phyloP scores from a whole-genome alignment of 2,888 invertebrate species.

The Netelia virgata region DNA sequence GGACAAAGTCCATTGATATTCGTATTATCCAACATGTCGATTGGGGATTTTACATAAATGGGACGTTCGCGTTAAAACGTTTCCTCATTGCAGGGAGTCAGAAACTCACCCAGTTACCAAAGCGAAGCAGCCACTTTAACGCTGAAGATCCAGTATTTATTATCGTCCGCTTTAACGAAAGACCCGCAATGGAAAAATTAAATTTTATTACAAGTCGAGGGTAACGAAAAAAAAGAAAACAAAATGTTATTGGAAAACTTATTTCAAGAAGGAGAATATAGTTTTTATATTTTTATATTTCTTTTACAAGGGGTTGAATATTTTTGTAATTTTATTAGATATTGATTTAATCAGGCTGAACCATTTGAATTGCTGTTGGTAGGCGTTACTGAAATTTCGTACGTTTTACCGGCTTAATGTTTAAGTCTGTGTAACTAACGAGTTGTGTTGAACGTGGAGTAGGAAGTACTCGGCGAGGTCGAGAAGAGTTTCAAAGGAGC shows the following conservation, averaged over 20 bases:
- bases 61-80: background rate
- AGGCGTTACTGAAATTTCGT: background rate
- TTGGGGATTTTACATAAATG: background rate
- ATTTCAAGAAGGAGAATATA: too few relatives aligned
- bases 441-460: background rate
- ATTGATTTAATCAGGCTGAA: background rate
- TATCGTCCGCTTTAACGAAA: too few relatives aligned
- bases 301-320: too few relatives aligned
- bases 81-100: background rate
- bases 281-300: too few relatives aligned
- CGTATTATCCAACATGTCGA: background rate
- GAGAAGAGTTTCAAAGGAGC: constrained; percentile 14
- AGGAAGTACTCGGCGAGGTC: constrained; percentile 6
- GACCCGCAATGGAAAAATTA: too few relatives aligned
- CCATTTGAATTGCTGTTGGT: background rate
- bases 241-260: too few relatives aligned
- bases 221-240: too few relatives aligned
- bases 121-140: too few relatives aligned
- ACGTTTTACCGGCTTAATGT: background rate
- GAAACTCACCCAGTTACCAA: too few relatives aligned
- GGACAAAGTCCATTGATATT: background rate
- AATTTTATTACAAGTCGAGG: too few relatives aligned
- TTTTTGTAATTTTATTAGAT: too few relatives aligned
- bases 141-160: too few relatives aligned
- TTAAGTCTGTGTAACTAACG: background rate